Evolutionary conservation across 1,140 invertebrate species (phyloP).

Genomic region (Papilio polytes): DNA sequence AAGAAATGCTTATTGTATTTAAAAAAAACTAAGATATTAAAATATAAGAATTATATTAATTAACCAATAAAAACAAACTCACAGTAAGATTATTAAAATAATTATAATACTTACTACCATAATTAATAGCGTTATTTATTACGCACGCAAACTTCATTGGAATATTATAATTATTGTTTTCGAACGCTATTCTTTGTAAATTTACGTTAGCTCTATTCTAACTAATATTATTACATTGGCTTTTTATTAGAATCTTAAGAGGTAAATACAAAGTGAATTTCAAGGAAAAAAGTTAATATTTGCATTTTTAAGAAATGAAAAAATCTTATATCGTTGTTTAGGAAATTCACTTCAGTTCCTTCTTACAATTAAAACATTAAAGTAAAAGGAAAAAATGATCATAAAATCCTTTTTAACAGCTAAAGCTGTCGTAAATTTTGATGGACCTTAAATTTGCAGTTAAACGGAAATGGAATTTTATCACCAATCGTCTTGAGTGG

Average conservation of each 20-base stretch:
- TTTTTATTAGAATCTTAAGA: not conserved
- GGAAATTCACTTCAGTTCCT: not conserved
- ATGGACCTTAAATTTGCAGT: slow-evolving; percentile 3
- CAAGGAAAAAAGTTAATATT: not conserved
- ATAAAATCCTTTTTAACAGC: not conserved
- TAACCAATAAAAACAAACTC: not conserved
- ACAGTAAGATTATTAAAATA: not conserved
- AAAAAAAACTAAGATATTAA: not conserved
- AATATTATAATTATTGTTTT: slow-evolving; percentile 18
- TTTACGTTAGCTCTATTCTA: not conserved
- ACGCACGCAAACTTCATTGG: not conserved
- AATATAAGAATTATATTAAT: not conserved
- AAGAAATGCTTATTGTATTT: too few species aligned
- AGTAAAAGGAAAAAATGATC: not conserved
- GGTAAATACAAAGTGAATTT: not conserved
- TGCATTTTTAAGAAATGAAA: not conserved
- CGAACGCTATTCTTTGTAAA: not conserved
- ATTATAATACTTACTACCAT: not conserved
- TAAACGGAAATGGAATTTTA: not conserved
- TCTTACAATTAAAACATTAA: not conserved
- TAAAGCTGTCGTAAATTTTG: not conserved
- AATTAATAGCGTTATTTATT: slow-evolving; percentile 1
- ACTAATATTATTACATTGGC: not conserved
- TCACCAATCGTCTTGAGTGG: slow-evolving; percentile 4
- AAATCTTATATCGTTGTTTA: too few species aligned